Base-by-base conservation (phyloP, 2,113 vertebrate species). In the Tachysurus fulvidraco region DNA sequence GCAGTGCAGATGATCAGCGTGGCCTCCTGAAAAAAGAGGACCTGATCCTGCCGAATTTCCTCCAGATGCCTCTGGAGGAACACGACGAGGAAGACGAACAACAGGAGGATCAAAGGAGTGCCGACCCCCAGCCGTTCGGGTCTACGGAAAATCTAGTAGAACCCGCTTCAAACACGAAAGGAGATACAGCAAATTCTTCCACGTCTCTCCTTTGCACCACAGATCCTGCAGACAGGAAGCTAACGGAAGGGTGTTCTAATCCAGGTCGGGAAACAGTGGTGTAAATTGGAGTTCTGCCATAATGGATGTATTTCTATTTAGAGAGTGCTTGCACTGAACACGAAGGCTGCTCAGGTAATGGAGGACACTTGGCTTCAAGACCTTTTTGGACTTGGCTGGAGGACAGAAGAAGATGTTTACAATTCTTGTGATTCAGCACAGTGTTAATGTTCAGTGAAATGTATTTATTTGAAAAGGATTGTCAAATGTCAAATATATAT, bases 21-120 rank as follows among this genome's bases (percentile, higher is more conserved):
- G 96, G 96, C 71, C 94, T 97, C 69, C 95, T 97, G 67, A 95
- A 92, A 50, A 97, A 97, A 92, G 95, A 97, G 83, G 93, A 97
- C 89, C 93, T 97, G 89, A 94, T 95, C 81, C 92, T 97, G 87
- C 96, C 96, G 28, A 95, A 96, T 83, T 97, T 97, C 88, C 94
- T 97, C 54, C 96, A 97, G 93, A 93, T 95, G 54, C 95, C 95
- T 0, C 46, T 86, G 76, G 91, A 84, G 74, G 91, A 89, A 52
- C 79, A 16, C 0, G 71, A 79, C 0, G 80, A 87, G 7, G 74
- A 76, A 44, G 41, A 55, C 16, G 44, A 44, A 10, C 30, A 84
- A 28, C 41, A 30, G 28, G 57, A 54, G 54, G 60, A 79, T 16
- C 50, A 44, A 28, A 30, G 1, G 13, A 55, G 16, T 3, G 50